Percentiles rank a stretch among this genome's conserved stretches.
Conservation (phyloP, 2,888 invertebrate genomes). For the Crossocerus cetratus region DNA sequence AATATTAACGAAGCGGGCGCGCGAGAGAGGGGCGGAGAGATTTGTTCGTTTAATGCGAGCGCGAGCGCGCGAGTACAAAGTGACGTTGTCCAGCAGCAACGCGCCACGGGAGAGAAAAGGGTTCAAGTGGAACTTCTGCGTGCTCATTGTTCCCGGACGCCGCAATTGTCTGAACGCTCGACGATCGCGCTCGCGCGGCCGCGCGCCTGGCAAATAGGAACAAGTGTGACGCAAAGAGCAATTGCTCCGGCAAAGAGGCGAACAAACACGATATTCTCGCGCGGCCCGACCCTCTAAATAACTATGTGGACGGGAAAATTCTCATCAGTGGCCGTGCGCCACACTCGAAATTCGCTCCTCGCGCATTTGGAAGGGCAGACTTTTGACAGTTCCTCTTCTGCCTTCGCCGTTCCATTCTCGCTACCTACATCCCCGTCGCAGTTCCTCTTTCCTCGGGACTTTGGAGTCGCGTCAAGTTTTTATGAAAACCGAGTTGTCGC, state of each 20-base stretch:
- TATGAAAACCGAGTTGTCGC: too few species aligned
- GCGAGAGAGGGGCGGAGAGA: background rate
- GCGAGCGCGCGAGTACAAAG: too few species aligned
- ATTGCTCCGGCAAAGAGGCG: background rate
- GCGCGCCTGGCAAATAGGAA: background rate
- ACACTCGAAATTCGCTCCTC: background rate
- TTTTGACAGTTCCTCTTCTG: too few species aligned
- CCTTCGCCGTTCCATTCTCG: too few species aligned
- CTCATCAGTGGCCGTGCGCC: background rate
- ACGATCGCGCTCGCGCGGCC: background rate
- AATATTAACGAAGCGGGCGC: slow-evolving; percentile 19
- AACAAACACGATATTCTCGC: background rate
- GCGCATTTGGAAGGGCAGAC: too few species aligned
- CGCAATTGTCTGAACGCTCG: background rate
- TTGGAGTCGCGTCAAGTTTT: too few species aligned
- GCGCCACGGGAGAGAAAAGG: background rate
- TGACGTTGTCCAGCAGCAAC: too few species aligned
- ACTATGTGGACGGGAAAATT: slow-evolving; percentile 1
- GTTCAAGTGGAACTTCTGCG: slow-evolving; percentile 3
- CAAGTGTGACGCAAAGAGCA: background rate
- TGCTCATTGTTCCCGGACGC: background rate
- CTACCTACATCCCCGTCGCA: too few species aligned
- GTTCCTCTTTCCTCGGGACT: too few species aligned
- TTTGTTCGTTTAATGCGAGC: slow-evolving; percentile 3
- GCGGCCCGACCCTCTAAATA: background rate